Percentiles rank a stretch among this genome's conserved stretches.
Conservation (phyloP, 2,797 vertebrate genomes). For the Centropyge bicolor region DNA sequence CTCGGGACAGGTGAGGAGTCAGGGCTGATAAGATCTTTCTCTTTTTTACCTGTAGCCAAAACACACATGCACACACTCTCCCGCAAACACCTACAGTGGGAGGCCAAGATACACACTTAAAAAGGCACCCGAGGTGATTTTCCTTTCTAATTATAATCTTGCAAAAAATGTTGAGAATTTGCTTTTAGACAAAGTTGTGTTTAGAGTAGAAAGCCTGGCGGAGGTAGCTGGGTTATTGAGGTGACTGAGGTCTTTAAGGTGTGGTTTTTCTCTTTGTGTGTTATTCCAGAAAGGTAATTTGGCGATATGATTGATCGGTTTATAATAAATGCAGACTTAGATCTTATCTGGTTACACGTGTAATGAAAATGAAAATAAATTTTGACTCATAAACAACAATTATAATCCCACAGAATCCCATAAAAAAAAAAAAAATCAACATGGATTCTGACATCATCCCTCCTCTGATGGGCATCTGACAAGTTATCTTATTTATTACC, state of each 20-base stretch:
- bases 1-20: conserved; percentile 92
- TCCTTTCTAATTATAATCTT: conserved; percentile 90
- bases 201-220: conserved; percentile 71
- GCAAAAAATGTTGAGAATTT: conserved; percentile 87
- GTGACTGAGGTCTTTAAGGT: conserved; percentile 60
- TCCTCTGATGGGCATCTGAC: conserved; percentile 60
- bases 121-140: conserved; percentile 81
- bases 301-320: conserved; percentile 34
- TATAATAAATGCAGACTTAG: conserved; percentile 45
- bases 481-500: conserved; percentile 57
- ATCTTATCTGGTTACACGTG: conserved; percentile 30
- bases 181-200: conserved; percentile 81
- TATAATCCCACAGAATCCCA: neutral
- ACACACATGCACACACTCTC: conserved; percentile 72
- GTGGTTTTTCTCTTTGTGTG: conserved; percentile 32
- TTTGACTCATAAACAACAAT: conserved; percentile 34
- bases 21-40: conserved; percentile 90
- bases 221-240: conserved; percentile 50
- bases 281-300: conserved; percentile 33
- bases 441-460: conserved; percentile 59
- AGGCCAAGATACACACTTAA: conserved; percentile 58
- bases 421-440: neutral
- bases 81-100: conserved; percentile 61
- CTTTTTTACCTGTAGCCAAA: conserved; percentile 89
- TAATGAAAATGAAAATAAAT: conserved; percentile 9